Base-by-base conservation (phyloP, 2,113 vertebrate genomes). In the Galemys pyrenaicus region DNA sequence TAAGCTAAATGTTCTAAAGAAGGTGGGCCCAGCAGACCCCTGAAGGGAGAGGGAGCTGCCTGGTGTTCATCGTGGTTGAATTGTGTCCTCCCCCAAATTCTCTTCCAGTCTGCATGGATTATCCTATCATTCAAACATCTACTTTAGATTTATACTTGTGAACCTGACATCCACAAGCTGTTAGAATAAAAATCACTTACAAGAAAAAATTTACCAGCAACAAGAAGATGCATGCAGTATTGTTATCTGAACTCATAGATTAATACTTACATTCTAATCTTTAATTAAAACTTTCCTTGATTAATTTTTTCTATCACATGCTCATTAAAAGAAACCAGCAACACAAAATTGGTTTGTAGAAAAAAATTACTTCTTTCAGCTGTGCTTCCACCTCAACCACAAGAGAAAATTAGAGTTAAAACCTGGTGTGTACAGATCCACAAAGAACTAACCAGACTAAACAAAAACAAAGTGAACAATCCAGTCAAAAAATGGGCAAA, bases 251-350 rank as follows among this genome's bases (percentile, higher is more conserved):
- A 70, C 22, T 49, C 30, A 44, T 28, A 64, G 30, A 20, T 62
- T 89, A 74, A 86, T 82, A 19, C 10, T 58, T 83, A 82, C 26
- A 32, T 56, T 91, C 41, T 87, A 78, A 87, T 83, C 91, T 83
- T 87, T 82, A 83, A 56, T 56, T 71, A 41, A 94, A 49, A 16
- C 26, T 77, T 62, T 92, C 35, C n/a, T 19, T 62, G 44, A 84
- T 60, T 73, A 35, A 49, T 41, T 68, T 78, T 88, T 81, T 49
- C 67, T 87, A 7, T 28, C 16, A 56, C 22, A 44, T 74, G 49
- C 20, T 78, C 64, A 44, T 44, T 44, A 60, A 77, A 86, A 75
- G n/a, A 62, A 82, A 83, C 30, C 32, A 19, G 68, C 51, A 92
- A 30, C 41, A 77, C 44, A 87, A 82, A 89, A 78, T 19, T 79